A percentile compares a stretch with the other conserved stretches of the same genome.
phyloP scores from a whole-genome alignment of 2,888 invertebrate genomes.

The Odontomyia ornata region DNA sequence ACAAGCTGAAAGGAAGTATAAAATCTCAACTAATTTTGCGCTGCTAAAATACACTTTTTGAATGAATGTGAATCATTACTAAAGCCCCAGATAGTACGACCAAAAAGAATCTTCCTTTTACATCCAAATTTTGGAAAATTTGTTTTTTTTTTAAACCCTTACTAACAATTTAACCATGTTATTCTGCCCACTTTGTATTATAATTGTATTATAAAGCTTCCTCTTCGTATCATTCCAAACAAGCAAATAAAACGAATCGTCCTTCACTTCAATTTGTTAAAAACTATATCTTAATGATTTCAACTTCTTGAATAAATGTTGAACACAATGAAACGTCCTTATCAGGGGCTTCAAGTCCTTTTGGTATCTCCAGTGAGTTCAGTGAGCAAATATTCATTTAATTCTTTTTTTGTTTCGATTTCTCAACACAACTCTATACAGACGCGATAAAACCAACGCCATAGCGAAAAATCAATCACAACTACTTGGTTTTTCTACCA shows the following conservation, averaged over 20 bases:
- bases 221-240: constrained; percentile 14
- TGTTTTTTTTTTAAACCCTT: no score
- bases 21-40: no score
- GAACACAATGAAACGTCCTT: neutral
- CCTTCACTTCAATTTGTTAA: neutral
- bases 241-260: neutral
- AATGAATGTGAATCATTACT: no score
- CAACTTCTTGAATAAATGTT: no score
- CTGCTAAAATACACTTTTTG: no score
- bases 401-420: neutral
- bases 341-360: neutral
- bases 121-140: no score
- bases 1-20: no score
- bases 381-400: neutral
- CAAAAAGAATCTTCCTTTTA: no score
- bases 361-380: neutral
- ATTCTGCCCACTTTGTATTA: neutral
- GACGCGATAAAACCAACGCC: neutral
- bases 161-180: neutral
- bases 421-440: neutral
- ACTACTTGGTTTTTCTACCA: constrained; percentile 34
- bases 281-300: no score
- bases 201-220: constrained; percentile 19
- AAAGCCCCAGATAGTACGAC: no score
- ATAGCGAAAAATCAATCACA: constrained; percentile 40